Conservation (phyloP, 2,113 vertebrate species). For the Phrynosoma platyrhinos region DNA sequence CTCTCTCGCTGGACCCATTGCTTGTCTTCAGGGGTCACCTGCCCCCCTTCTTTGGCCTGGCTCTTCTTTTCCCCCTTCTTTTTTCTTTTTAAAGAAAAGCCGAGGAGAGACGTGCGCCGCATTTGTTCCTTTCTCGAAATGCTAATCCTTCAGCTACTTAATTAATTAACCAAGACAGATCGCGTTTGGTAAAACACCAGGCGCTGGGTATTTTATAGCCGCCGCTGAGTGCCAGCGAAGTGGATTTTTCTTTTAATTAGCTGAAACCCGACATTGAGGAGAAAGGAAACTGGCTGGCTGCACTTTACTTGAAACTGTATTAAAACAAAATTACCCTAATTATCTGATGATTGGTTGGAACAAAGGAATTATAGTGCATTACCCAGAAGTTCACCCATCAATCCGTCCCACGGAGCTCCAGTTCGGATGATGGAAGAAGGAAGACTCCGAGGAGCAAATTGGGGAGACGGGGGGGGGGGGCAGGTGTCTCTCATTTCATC, state of each 20-base stretch:
- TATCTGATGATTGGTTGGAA: constrained; percentile 2
- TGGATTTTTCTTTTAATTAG: background rate
- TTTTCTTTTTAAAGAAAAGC: background rate
- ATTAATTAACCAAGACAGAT: background rate
- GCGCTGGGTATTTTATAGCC: background rate
- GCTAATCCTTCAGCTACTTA: background rate
- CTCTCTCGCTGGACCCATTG: no score
- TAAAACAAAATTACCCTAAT: constrained; percentile 39
- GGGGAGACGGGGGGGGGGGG: background rate
- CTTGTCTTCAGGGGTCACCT: no score
- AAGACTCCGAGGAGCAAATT: constrained; percentile 19
- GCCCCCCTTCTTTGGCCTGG: no score
- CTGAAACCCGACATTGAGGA: background rate
- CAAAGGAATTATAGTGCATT: background rate
- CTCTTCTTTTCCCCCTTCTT: background rate
- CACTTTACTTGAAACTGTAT: constrained; percentile 3
- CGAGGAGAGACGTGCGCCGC: background rate
- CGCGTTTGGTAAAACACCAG: background rate
- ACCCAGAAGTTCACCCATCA: background rate
- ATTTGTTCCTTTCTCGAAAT: background rate
- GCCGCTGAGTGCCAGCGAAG: background rate
- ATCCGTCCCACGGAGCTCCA: background rate
- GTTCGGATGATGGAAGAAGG: constrained; percentile 53
- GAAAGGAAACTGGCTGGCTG: background rate
- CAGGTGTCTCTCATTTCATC: no score